These are phyloP conservation scores for Epinotia brunnichana DNA, from an alignment of 2,888 invertebrate genomes.

Conservation along the genomic window DNA sequence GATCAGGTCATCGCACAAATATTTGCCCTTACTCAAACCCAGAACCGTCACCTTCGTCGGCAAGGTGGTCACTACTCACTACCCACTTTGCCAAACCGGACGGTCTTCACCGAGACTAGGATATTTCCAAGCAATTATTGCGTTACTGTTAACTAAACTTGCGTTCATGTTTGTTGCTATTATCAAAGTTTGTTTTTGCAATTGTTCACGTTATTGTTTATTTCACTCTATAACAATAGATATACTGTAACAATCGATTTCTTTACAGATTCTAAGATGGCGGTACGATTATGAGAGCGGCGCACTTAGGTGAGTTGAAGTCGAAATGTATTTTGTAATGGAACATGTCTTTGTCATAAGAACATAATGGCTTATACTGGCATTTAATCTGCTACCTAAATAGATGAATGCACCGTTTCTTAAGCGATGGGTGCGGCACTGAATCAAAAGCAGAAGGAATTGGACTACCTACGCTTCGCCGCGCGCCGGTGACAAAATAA, in stretches of 20 bases:
- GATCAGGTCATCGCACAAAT: no score
- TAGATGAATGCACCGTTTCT: conserved; percentile 62
- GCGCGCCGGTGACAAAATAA: conserved; percentile 56
- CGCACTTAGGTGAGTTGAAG: conserved; percentile 71
- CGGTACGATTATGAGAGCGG: conserved; percentile 72
- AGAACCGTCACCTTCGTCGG: no score
- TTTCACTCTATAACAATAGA: not conserved
- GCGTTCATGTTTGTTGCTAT: no score
- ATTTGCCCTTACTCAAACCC: no score
- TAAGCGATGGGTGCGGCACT: conserved; percentile 65
- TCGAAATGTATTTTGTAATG: conserved; percentile 62
- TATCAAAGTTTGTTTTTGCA: no score
- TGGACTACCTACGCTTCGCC: conserved; percentile 69
- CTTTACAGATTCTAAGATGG: conserved; percentile 74
- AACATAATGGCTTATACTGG: conserved; percentile 63
- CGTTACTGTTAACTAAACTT: no score
- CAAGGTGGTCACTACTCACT: no score
- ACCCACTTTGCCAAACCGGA: no score
- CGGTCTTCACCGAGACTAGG: no score
- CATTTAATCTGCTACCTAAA: conserved; percentile 66
- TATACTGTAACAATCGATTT: conserved; percentile 4
- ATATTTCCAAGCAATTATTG: not conserved
- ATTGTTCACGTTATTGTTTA: no score
- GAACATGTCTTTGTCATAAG: conserved; percentile 55
- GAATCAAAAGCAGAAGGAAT: conserved; percentile 58